Base-by-base conservation (phyloP, 2,888 invertebrate genomes). In the Dasysyrphus tricinctus region DNA sequence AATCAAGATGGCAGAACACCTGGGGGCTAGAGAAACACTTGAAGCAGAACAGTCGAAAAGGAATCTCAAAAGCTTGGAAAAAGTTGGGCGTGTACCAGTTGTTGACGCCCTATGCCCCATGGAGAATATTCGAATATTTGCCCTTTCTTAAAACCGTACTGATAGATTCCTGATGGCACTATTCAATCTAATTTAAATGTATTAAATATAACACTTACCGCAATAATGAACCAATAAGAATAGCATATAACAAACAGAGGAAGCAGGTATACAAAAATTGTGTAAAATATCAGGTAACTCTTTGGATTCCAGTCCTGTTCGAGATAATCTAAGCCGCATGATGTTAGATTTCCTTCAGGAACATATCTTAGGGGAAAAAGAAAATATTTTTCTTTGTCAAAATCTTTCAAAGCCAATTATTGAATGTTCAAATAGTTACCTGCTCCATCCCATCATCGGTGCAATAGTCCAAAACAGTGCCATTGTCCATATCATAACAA, bases 331-430 rank as follows among this genome's bases (percentile, higher is more conserved):
- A 97, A 97, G 77, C 98, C 97, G 91, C 98, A 98, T 44, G 97
- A 97, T 57, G 97, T 97, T 95, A 98, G 96, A 93, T 98, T 97
- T 83, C 98, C 98, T 93, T 98, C 98, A 9, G 98, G 98, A 63
- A 98, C 97, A 91, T 98, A 98, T 91, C 97, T 96, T 90, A 14
- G 8, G n/a, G n/a, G 29, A 44, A n/a, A 37, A 42, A 72, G 24
- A 32, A 49, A 61, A 2, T n/a, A 14, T 0, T n/a, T 42, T n/a
- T 5, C 3, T 16, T 24, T 51, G 7, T 39, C 5, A 54, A 29
- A 14, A 32, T 9, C 9, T 5, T 8, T 11, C 32, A 63, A 16
- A 56, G 16, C 32, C 9, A 11, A 5, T 67, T 12, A 5, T 67
- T 12, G 0, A 1, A 63, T n/a, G 8, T 44, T 29, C 8, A 11